Evolutionary conservation across 2,113 vertebrate species (phyloP), one percentile per base, ranked within the genome.

Genomic region (Ammodytes dubius): DNA sequence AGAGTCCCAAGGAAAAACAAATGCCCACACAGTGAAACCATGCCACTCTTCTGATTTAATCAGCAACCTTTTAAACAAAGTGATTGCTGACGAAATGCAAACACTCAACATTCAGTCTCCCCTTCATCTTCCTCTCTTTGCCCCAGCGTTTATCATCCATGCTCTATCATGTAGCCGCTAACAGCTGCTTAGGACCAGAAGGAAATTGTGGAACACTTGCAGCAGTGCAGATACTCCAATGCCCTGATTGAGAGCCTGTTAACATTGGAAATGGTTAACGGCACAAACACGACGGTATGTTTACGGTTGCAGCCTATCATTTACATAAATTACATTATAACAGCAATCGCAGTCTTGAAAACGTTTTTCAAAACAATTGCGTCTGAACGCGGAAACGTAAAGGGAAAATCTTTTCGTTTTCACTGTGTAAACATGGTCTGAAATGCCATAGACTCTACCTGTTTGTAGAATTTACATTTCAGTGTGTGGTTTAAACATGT

Each of bases 31-130:
- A 57, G 42, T 4, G 39, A 77, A 65, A 72, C 27, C 19, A 78
- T 46, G 7, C 57, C 9, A 39, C 12, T 66, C 37, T 59, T 6
- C 43, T 19, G 71, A 65, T 74, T 69, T 58, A 69, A 65, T 69
- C 63, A 70, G 43, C 37, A 59, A 63, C 79, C 57, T 68, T 27
- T 47, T 72, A 61, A 53, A 70, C 40, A 64, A 53, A 68, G 10
- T 8, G 58, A 10, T 57, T 70, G 66, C 43, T 27, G 54, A 58
- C 57, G 56, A 11, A 57, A 57, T 11, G 17, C 14, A 6, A 42
- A 63, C 35, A 58, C 79, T 64, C 70, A 46, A 37, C 37, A 6
- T 42, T 69, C 19, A 19, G 57, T 69, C 5, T 49, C 40, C 4
- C 42, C 46, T 8, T 64, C 45, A 13, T 74, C 57, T 64, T 4